Percentiles rank a stretch among this genome's conserved stretches.
These are phyloP conservation scores for Teleiodes luculella DNA, from an alignment of 2,888 invertebrate genomes.

Conservation along the genomic window DNA sequence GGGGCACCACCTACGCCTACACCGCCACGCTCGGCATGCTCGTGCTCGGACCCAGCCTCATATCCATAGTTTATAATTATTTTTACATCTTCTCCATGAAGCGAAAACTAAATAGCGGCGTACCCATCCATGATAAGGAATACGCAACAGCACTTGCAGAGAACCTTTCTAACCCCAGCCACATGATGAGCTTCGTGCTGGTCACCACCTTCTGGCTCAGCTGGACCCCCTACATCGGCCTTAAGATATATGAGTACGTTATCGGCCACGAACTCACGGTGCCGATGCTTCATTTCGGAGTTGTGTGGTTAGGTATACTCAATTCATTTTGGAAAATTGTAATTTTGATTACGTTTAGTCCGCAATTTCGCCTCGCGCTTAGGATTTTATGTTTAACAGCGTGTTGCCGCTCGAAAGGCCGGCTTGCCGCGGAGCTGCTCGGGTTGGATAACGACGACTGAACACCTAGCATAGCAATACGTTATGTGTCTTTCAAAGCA, in stretches of 20 bases:
- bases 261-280: conserved; percentile 82
- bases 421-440: conserved; percentile 90
- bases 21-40: conserved; percentile 94
- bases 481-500: no score
- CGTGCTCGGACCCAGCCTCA: conserved; percentile 95
- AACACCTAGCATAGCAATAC: conserved; percentile 27
- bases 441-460: conserved; percentile 93
- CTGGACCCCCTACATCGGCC: conserved; percentile 94
- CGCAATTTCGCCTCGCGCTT: conserved; percentile 94
- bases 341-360: conserved; percentile 92
- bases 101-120: conserved; percentile 89
- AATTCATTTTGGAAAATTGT: conserved; percentile 98
- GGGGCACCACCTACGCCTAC: conserved; percentile 97
- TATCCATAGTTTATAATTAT: conserved; percentile 96
- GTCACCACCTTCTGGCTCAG: conserved; percentile 94
- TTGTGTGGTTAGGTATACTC: conserved; percentile 96
- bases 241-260: conserved; percentile 87
- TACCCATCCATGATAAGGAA: conserved; percentile 94
- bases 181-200: conserved; percentile 96
- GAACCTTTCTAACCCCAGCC: conserved; percentile 95
- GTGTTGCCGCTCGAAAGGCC: conserved; percentile 91
- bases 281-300: conserved; percentile 92
- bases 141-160: conserved; percentile 94
- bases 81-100: conserved; percentile 96
- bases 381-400: conserved; percentile 92